phyloP scores from a whole-genome alignment of 2,888 invertebrate species.

The Octonoba sinensis region DNA sequence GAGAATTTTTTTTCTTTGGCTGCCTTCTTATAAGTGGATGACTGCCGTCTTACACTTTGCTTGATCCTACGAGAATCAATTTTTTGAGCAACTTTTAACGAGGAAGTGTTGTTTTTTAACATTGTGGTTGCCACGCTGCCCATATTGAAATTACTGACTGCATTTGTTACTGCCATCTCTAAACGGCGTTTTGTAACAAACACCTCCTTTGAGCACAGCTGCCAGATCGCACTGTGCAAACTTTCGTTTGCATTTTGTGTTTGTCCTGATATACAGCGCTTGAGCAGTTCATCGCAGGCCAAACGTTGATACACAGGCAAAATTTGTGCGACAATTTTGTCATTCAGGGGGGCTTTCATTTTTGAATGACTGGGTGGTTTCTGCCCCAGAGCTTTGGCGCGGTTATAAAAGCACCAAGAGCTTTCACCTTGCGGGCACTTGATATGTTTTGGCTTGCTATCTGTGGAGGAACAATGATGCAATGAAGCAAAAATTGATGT shows the following conservation, averaged over 20 bases:
- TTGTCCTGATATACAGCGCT: neutral
- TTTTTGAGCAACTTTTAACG: too few species aligned
- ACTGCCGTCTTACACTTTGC: too few species aligned
- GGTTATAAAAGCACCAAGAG: slow-evolving; percentile 4
- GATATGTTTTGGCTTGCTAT: neutral
- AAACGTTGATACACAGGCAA: neutral
- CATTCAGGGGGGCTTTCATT: neutral
- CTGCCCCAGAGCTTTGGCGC: neutral
- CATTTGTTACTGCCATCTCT: too few species aligned
- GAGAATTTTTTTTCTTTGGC: too few species aligned
- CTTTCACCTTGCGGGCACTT: neutral
- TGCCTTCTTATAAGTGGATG: too few species aligned
- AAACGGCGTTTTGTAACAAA: neutral
- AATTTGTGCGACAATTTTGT: neutral
- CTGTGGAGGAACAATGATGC: neutral
- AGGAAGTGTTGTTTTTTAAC: too few species aligned
- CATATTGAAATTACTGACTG: too few species aligned
- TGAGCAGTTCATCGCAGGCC: neutral
- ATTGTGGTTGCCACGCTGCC: too few species aligned
- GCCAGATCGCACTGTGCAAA: neutral
- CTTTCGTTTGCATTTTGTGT: neutral
- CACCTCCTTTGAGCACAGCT: neutral
- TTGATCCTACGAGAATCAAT: too few species aligned
- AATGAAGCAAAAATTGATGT: neutral
- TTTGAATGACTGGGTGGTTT: neutral